Evolutionary conservation across 2,888 invertebrate genomes (phyloP), one percentile per base, ranked within the genome.

Genomic region (Scaptomyza tumidula): DNA sequence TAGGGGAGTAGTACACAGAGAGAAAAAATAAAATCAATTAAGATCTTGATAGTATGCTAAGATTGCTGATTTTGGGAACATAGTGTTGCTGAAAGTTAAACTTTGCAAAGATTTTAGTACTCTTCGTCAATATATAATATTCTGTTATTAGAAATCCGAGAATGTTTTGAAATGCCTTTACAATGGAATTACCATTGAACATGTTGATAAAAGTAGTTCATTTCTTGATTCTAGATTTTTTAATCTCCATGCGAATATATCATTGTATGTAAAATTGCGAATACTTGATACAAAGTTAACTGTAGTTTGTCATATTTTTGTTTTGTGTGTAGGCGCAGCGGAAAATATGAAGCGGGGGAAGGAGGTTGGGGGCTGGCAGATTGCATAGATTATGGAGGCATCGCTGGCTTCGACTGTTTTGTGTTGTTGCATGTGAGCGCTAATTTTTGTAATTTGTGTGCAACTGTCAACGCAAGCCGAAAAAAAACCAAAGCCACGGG

Each of bases 371-470:
- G 43, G 49, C 24, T 48, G 9, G 53, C 41, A 62, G 74, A 75
- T 78, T 33, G 78, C 49, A 14, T 54, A 78, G 75, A 73, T 75
- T 78, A 78, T 73, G 74, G 69, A 64, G 74, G 61, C 77, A 61
- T 58, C 66, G 54, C 49, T 56, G 66, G 62, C 65, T 50, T 58
- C 60, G 60, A 61, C 53, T 61, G 66, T n/a, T 37, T 35, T 39
- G 41, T 41, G 62, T 41, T 41, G 64, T 79, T 61, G 81, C 81
- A 79, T 79, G 79, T 75, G 79, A 75, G 71, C 81, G 71, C 79
- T 79, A 79, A 79, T 79, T 79, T 80, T 79, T 80, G 80, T 84
- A 84, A 82, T 82, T 82, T 82, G 78, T 80, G 78, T 73, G 78
- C 84, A 84, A 74, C 72, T 85, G 78, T 81, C 83, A 83, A 72